Base-by-base conservation (phyloP, 2,888 invertebrate species). In the Oxytorus armatus region DNA sequence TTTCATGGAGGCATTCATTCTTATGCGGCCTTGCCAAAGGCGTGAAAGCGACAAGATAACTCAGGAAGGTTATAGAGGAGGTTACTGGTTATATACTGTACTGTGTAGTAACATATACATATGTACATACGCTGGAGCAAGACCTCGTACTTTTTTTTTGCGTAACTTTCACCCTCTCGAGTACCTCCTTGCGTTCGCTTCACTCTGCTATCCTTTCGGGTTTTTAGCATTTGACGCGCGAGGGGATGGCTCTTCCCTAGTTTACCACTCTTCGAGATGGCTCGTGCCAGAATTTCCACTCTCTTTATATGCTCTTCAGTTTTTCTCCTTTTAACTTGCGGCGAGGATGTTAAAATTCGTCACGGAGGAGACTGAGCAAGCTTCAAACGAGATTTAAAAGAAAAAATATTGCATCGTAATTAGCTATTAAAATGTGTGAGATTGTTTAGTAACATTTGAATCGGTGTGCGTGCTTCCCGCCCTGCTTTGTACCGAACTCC, bases 1-100 rank as follows among this genome's bases (percentile, higher is more conserved):
- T 61, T 63, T 79, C 63, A 66, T 74, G 47, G 63, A 65, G 49
- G n/a, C 69, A 69, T 74, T 68, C 69, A 65, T 79, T 16, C 63
- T 44, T 18, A 5, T 44, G 42, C 42, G 33, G 77, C 44, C 36
- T 63, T 33, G 44, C 23, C 33, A 53, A 29, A 42, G 39, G 51
- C 65, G 74, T 49, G 69, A 75, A 79, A 14, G 44, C 59, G 25
- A 61, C 25, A 25, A 61, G n/a, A 44, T 25, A 61, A 21, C 23
- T 29, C 23, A 44, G 42, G 44, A 42, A n/a, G n/a, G n/a, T n/a
- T n/a, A n/a, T n/a, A 21, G 14, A 14, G 16, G 16, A n/a, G 47
- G 4, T 47, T 47, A 47, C 47, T 47, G 4, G 2, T 29, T 2
- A 29, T 47, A 14, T 10, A 47, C 39, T 10, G 51, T 11, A 8